Percentiles rank a stretch among this genome's conserved stretches.
Evolutionary conservation across 2,797 vertebrate species (phyloP).

Genomic region (Sebastes nivosus): DNA sequence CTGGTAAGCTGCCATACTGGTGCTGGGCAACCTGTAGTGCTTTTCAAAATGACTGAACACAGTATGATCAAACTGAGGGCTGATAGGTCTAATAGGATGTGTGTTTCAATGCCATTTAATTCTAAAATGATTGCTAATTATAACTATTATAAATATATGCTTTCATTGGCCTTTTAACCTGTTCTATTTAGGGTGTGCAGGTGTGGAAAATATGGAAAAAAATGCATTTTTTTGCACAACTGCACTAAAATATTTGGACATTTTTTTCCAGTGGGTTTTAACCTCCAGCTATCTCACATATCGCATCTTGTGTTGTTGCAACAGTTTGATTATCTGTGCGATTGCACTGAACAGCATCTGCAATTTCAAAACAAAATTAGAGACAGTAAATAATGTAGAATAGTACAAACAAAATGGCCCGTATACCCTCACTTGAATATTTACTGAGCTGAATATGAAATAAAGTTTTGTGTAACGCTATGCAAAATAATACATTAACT

Average conservation of each 20-base stretch:
- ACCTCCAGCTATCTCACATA: neutral
- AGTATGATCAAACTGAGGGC: neutral
- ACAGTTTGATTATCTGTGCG: neutral
- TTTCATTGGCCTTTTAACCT: neutral
- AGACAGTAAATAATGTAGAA: neutral
- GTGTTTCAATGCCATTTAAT: neutral
- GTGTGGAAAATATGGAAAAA: neutral
- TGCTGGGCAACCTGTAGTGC: conserved; percentile 4
- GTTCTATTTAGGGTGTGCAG: neutral
- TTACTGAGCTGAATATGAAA: neutral
- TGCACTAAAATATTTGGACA: neutral
- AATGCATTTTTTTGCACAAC: neutral
- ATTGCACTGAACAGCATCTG: neutral
- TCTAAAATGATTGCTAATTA: neutral
- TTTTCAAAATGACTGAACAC: conserved; percentile 13
- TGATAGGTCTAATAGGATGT: neutral
- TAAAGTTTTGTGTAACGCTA: neutral
- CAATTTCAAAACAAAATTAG: neutral
- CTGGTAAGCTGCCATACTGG: conserved; percentile 64
- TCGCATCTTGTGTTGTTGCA: neutral
- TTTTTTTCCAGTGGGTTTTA: neutral
- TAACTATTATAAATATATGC: too few relatives aligned
- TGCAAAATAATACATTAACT: neutral
- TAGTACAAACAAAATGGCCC: neutral
- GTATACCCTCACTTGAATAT: neutral